A percentile compares a stretch with the other conserved stretches of the same genome.
Conservation (phyloP, 2,113 vertebrate species). For the Cettia cetti region DNA sequence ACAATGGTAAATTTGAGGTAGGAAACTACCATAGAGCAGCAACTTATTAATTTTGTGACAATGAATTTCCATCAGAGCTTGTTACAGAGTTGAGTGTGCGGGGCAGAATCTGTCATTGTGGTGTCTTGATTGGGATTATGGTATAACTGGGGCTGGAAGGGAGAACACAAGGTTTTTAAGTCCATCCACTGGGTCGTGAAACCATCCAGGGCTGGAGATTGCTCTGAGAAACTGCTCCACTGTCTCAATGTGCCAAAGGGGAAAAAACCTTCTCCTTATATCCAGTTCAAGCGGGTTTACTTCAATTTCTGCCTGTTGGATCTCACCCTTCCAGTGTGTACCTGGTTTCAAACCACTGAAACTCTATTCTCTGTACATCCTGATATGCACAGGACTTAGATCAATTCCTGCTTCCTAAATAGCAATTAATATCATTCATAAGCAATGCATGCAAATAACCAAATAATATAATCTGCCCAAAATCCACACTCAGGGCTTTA, state of each 20-base stretch:
- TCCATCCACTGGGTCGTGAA: not conserved
- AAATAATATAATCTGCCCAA: not conserved
- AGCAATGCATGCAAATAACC: not conserved
- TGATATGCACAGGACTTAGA: not conserved
- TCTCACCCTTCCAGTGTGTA: not conserved
- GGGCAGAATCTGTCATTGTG: rapidly evolving
- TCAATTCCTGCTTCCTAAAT: not conserved
- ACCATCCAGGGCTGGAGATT: not conserved
- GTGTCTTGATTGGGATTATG: not conserved
- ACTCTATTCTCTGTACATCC: not conserved
- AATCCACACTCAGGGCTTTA: not conserved
- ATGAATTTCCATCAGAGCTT: not conserved
- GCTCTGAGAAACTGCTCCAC: not conserved
- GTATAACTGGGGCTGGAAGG: not conserved
- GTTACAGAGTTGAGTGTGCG: rapidly evolving
- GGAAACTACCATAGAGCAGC: not conserved
- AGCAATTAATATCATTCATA: not conserved
- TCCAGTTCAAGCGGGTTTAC: not conserved
- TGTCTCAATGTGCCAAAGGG: not conserved
- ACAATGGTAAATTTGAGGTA: not conserved
- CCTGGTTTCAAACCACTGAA: not conserved
- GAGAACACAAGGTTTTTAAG: rapidly evolving
- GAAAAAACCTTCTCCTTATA: not conserved
- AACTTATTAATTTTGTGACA: not conserved
- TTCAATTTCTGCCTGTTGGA: not conserved